phyloP scores from a whole-genome alignment of 2,888 invertebrate species.

The Netelia inedita region DNA sequence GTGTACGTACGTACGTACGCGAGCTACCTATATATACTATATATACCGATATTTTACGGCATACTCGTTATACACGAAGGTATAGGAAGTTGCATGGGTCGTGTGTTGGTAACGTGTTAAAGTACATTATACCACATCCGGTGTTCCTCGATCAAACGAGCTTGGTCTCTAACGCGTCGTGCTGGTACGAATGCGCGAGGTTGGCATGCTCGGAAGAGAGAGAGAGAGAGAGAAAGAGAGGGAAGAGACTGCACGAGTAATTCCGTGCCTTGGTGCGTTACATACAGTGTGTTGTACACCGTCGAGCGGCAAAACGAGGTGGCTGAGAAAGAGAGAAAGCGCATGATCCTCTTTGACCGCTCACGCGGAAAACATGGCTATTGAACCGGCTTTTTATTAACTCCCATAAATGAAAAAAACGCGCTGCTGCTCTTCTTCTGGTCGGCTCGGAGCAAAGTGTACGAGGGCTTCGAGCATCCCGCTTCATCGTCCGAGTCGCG shows the following conservation, averaged over 20 bases:
- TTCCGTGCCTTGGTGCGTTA: slow-evolving; percentile 30
- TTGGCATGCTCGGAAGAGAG: slow-evolving; percentile 33
- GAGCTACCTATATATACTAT: too few species aligned
- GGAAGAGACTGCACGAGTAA: slow-evolving; percentile 37
- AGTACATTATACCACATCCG: slow-evolving; percentile 37
- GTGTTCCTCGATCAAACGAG: slow-evolving; percentile 43
- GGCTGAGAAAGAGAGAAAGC: slow-evolving; percentile 24
- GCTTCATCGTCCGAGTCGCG: slow-evolving; percentile 33
- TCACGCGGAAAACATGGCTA: slow-evolving; percentile 76
- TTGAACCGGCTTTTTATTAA: slow-evolving; percentile 76
- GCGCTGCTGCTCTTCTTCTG: slow-evolving; percentile 76
- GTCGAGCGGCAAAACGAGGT: not conserved
- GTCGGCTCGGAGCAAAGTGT: slow-evolving; percentile 13
- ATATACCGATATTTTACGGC: not conserved
- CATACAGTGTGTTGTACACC: not conserved
- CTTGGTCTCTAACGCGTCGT: slow-evolving; percentile 4
- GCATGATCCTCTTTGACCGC: slow-evolving; percentile 75
- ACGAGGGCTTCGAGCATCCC: slow-evolving; percentile 23
- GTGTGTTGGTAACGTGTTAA: slow-evolving; percentile 22
- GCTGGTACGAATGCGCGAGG: slow-evolving; percentile 39
- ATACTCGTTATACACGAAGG: not conserved
- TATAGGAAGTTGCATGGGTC: not conserved
- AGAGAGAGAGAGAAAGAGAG: slow-evolving; percentile 39
- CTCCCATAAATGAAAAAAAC: slow-evolving; percentile 74
- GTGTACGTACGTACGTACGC: not conserved